phyloP scores from a whole-genome alignment of 1,140 invertebrate genomes.

The Pseudobourletiella spinata region DNA sequence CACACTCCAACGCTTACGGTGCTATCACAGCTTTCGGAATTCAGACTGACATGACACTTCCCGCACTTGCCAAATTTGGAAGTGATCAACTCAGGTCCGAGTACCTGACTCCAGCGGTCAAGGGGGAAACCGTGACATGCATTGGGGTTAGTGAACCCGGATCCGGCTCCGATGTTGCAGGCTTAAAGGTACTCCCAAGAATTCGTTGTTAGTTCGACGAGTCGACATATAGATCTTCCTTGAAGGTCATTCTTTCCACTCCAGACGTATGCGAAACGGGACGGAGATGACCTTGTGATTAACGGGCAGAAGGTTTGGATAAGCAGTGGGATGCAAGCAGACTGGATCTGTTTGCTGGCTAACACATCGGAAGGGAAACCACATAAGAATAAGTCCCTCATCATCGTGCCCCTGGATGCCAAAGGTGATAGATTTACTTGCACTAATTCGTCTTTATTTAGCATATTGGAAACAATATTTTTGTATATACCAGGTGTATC shows the following conservation, averaged over 20 bases:
- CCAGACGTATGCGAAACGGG: constrained; percentile 43
- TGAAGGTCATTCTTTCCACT: constrained; percentile 43
- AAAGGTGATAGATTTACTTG: no score
- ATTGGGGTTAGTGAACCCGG: constrained; percentile 51
- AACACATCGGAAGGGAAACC: constrained; percentile 43
- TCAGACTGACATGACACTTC: constrained; percentile 49
- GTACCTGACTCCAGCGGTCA: constrained; percentile 49
- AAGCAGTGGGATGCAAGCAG: constrained; percentile 49
- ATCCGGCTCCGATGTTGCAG: constrained; percentile 52
- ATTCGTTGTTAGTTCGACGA: background rate
- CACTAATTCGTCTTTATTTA: no score
- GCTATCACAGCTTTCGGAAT: constrained; percentile 51
- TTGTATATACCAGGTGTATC: constrained; percentile 39
- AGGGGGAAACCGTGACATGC: constrained; percentile 50
- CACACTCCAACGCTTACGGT: constrained; percentile 45
- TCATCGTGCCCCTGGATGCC: constrained; percentile 49
- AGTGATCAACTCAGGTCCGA: constrained; percentile 50
- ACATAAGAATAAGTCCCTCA: constrained; percentile 51
- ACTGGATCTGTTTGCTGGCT: constrained; percentile 51
- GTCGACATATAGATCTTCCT: background rate
- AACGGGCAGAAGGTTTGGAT: constrained; percentile 55
- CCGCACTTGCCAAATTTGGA: constrained; percentile 48
- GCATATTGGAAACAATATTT: no score
- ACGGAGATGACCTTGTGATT: constrained; percentile 49
- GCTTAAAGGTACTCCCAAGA: constrained; percentile 37